Conservation (phyloP, 2,888 invertebrate species). For the Cephus pygmeus region DNA sequence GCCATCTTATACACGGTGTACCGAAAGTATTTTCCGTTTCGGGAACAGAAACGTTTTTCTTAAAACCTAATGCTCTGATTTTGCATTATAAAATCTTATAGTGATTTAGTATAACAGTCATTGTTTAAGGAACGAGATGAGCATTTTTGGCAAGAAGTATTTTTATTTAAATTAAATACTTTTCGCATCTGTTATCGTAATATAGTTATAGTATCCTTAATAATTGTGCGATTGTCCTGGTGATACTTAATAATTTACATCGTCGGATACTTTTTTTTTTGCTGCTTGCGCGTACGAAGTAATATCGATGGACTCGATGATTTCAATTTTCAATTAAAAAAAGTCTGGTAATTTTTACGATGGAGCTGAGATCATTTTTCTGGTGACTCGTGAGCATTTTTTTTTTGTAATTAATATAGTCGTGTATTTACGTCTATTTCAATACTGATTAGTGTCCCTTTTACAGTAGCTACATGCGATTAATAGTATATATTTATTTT, state of each 20-base stretch:
- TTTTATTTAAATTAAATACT: conserved; percentile 20
- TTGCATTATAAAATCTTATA: background rate
- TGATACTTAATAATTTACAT: background rate
- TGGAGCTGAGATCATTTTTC: background rate
- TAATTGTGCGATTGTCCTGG: conserved; percentile 9
- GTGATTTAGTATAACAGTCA: background rate
- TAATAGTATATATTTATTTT: background rate
- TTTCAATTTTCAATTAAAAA: background rate
- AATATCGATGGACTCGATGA: too few species aligned
- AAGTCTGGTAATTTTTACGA: background rate
- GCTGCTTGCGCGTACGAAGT: too few species aligned
- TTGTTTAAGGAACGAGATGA: background rate
- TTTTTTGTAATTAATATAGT: too few species aligned
- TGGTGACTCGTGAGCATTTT: too few species aligned
- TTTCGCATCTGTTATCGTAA: background rate
- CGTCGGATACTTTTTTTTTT: background rate
- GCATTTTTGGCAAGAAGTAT: conserved; percentile 11
- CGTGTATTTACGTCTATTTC: too few species aligned
- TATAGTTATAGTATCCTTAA: conserved; percentile 6
- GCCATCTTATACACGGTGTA: background rate
- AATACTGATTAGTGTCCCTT: background rate
- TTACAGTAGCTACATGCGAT: background rate
- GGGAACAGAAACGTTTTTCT: background rate
- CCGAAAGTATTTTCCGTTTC: background rate
- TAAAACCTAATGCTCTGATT: background rate